Evolutionary conservation across 2,113 vertebrate species (phyloP).

Genomic region (Odontesthes bonariensis): DNA sequence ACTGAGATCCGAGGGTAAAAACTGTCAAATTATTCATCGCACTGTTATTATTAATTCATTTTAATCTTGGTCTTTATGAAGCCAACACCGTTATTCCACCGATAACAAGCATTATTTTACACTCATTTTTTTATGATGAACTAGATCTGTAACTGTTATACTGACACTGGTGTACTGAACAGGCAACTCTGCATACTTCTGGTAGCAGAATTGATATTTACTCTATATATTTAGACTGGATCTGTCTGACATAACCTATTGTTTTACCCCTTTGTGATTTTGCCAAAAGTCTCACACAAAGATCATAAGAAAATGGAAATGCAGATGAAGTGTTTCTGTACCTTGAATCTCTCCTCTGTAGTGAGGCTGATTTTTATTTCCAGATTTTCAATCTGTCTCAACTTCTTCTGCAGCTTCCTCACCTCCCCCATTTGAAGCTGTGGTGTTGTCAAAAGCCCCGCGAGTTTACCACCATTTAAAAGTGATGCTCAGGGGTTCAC

Average conservation of each 20-base stretch:
- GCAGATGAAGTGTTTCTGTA: slow-evolving; percentile 64
- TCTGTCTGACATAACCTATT: slow-evolving; percentile 18
- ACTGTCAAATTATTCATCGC: slow-evolving; percentile 54
- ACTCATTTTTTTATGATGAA: slow-evolving; percentile 1
- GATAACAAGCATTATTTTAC: slow-evolving; percentile 9
- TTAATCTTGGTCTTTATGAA: slow-evolving; percentile 36
- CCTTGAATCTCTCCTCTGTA: slow-evolving; percentile 84
- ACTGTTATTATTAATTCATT: slow-evolving; percentile 45
- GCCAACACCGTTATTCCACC: slow-evolving; percentile 5
- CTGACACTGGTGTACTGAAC: not conserved
- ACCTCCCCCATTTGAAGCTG: slow-evolving; percentile 81
- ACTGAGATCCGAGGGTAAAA: slow-evolving; percentile 27
- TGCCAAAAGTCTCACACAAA: not conserved
- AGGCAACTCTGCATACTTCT: not conserved
- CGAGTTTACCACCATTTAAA: not conserved
- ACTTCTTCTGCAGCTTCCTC: slow-evolving; percentile 86
- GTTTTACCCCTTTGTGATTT: slow-evolving; percentile 39
- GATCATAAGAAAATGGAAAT: slow-evolving; percentile 15
- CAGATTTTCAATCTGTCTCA: slow-evolving; percentile 87
- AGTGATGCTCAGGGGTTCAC: not conserved
- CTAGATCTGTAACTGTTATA: not conserved
- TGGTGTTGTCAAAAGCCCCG: not conserved
- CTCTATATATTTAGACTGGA: not conserved
- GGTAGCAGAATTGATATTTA: not conserved
- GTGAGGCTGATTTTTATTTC: slow-evolving; percentile 83